Conservation (phyloP, 2,113 vertebrate species). For the Elephas maximus region DNA sequence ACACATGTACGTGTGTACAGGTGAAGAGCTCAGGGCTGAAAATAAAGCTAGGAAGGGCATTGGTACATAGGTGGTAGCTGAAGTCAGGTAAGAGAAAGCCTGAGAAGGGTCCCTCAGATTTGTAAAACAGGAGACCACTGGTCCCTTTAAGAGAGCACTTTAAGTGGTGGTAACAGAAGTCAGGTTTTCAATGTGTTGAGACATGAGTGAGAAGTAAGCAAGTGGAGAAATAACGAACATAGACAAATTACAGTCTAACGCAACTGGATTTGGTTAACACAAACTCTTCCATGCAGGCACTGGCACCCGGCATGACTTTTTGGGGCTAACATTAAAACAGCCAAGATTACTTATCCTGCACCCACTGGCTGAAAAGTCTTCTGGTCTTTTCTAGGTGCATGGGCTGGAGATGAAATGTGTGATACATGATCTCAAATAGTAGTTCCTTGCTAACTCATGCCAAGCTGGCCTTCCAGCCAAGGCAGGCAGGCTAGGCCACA, state of each 20-base stretch:
- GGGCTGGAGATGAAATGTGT: not conserved
- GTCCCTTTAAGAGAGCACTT: not conserved
- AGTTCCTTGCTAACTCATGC: not conserved
- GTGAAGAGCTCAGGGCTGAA: not conserved
- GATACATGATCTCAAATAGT: not conserved
- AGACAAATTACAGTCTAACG: not conserved
- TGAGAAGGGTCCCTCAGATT: not conserved
- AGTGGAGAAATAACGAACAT: not conserved
- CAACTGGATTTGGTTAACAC: not conserved
- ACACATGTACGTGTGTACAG: not conserved
- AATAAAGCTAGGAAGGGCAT: not conserved
- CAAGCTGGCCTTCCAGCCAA: not conserved
- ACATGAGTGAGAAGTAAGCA: not conserved
- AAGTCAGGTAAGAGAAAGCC: not conserved
- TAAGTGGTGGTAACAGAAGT: not conserved
- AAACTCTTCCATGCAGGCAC: not conserved
- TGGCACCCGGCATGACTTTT: not conserved
- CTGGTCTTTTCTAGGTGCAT: not conserved
- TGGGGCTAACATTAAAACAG: not conserved
- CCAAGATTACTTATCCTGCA: not conserved
- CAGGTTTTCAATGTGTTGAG: conserved; percentile 3
- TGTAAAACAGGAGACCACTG: not conserved
- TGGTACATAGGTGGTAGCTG: not conserved
- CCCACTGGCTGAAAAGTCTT: not conserved
- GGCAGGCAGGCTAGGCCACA: not conserved